Conservation (phyloP, 2,113 vertebrate species). For the Tamias sibiricus region DNA sequence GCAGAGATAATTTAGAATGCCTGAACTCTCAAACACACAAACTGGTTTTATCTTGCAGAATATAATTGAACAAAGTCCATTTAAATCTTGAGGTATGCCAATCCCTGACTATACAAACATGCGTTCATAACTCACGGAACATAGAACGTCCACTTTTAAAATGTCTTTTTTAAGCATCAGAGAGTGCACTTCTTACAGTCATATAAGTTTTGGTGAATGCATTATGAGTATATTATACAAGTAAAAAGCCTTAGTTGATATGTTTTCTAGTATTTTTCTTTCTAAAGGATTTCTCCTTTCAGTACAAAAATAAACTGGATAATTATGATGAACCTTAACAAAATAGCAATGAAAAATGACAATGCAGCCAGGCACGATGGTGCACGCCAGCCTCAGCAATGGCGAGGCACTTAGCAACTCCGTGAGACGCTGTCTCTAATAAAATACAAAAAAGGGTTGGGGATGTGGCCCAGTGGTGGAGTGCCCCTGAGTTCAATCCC, state of each 20-base stretch:
- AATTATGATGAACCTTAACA: not conserved
- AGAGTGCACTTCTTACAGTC: not conserved
- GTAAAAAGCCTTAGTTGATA: not conserved
- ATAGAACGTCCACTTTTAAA: not conserved
- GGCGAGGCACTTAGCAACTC: too few species aligned
- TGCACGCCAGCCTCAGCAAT: too few species aligned
- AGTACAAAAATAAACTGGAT: conserved; percentile 25
- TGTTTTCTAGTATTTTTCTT: not conserved
- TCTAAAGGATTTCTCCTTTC: not conserved
- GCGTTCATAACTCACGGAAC: not conserved
- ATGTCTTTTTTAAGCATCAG: not conserved
- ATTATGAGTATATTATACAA: not conserved
- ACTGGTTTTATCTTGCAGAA: not conserved
- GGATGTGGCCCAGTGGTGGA: too few species aligned
- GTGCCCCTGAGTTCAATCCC: too few species aligned
- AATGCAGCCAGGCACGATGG: too few species aligned
- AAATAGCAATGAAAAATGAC: not conserved
- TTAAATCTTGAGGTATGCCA: conserved; percentile 10
- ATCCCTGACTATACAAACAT: not conserved
- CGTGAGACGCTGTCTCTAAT: too few species aligned
- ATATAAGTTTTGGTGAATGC: not conserved
- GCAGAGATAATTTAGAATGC: conserved; percentile 14
- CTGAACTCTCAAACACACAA: not conserved
- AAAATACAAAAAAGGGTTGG: too few species aligned
- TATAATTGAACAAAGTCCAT: not conserved